phyloP scores from a whole-genome alignment of 2,888 invertebrate genomes.

The Pterostichus niger region DNA sequence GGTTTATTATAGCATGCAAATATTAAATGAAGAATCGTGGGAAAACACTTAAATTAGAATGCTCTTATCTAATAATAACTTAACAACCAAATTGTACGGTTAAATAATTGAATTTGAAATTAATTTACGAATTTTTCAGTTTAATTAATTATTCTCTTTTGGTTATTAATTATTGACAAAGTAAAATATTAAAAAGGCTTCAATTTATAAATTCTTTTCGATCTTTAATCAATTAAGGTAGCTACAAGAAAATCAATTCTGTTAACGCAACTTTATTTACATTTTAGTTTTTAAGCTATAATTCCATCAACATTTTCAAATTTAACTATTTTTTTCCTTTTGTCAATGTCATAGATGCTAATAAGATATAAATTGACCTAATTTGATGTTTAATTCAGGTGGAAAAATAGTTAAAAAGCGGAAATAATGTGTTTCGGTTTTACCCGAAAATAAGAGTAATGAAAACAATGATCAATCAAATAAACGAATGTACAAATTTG shows the following conservation, averaged over 20 bases:
- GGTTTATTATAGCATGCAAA: constrained; percentile 44
- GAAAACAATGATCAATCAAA: constrained; percentile 4
- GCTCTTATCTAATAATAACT: not conserved
- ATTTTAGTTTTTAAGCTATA: no score
- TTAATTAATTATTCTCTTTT: not conserved
- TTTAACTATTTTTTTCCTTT: not conserved
- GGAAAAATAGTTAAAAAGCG: constrained; percentile 17
- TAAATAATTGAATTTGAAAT: no score
- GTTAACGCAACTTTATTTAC: no score
- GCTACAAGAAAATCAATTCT: no score
- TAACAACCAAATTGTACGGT: no score
- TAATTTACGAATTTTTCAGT: not conserved
- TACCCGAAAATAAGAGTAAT: constrained; percentile 15
- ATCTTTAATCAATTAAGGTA: no score
- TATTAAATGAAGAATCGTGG: constrained; percentile 19
- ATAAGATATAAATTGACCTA: constrained; percentile 35
- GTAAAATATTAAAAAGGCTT: no score
- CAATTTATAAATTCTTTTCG: no score
- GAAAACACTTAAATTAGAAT: not conserved
- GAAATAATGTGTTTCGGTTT: constrained; percentile 23
- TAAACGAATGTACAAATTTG: constrained; percentile 41
- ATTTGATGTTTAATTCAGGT: constrained; percentile 23
- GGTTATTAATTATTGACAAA: not conserved
- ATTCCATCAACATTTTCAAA: no score
- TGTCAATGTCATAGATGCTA: constrained; percentile 34